These are phyloP conservation scores for Scleropages formosus DNA, from an alignment of 2,797 vertebrate species.

Conservation along the genomic window DNA sequence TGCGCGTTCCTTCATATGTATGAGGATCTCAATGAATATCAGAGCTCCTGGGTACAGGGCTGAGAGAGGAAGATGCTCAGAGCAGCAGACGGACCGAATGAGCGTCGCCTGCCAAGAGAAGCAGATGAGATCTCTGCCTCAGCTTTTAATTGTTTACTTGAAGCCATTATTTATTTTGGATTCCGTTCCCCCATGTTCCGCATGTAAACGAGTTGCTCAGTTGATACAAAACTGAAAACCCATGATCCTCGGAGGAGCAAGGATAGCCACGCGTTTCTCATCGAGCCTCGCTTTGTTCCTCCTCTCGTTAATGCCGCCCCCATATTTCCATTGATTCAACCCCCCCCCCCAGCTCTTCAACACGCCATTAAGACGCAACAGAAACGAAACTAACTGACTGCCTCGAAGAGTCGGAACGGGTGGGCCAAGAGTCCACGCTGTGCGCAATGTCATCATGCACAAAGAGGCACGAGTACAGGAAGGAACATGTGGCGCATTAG, in stretches of 20 bases:
- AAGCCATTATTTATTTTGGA: conserved; percentile 15
- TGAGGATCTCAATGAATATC: too few species aligned
- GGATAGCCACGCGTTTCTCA: too few species aligned
- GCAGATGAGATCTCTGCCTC: neutral
- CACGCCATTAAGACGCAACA: conserved; percentile 11
- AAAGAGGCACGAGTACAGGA: neutral
- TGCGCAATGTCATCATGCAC: neutral
- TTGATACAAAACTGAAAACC: neutral
- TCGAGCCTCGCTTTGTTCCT: neutral
- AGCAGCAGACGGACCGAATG: neutral
- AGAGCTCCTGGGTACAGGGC: neutral
- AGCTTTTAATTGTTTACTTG: neutral
- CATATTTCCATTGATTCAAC: neutral
- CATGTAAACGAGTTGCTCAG: conserved; percentile 6
- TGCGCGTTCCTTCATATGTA: too few species aligned
- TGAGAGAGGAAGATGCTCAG: neutral
- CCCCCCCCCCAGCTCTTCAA: neutral
- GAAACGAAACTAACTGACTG: conserved; percentile 19
- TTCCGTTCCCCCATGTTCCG: neutral
- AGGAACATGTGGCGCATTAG: neutral
- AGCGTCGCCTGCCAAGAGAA: neutral
- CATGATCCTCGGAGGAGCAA: too few species aligned
- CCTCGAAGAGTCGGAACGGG: neutral
- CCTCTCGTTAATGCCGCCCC: neutral
- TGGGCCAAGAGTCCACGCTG: neutral